Base-by-base conservation (phyloP, 1,140 invertebrate species). In the Ceratina japonica region DNA sequence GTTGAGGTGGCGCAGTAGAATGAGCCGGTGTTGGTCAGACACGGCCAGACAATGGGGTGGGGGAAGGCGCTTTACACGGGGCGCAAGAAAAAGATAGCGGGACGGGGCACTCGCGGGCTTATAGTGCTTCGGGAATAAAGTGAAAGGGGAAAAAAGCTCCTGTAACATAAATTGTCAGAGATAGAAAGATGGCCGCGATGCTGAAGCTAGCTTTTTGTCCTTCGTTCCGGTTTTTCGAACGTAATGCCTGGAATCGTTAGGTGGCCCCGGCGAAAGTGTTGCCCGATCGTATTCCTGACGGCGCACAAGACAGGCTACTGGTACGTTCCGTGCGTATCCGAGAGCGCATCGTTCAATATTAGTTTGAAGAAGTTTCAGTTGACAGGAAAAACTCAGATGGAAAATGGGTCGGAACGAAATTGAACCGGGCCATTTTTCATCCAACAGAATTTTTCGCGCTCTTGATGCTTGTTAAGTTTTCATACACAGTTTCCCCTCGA, bases 111-210 rank as follows among this genome's bases (percentile, higher is more conserved):
- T 59, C 24, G 10, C 58, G 15, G 24, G 22, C 20, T 59, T 24
- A 24, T 59, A 65, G 31, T 44, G n/a, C 4, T 37, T 20, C n/a
- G 63, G 12, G n/a, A 44, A 65, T 44, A 65, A 44, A 20, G n/a
- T 49, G 37, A 44, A 44, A 44, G 37, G 37, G 5, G 37, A 3
- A 20, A 65, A 65, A 65, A 65, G 15, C n/a, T 65, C 15, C 37
- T 65, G 31, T 22, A 16, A 65, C 31, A 65, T 22, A 49, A 65
- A 65, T 65, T 64, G 63, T 64, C 63, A 20, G 13, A 64, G 63
- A 64, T 20, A 27, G 63, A 65, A 12, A 44, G 31, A 65, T 37
- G n/a, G 31, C 15, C 10, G 63, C n/a, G 18, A 64, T n/a, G 63
- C 37, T 31, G 63, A 64, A 64, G 31, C 27, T 3, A 44, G 10